Base-by-base conservation (phyloP, 2,113 vertebrate genomes). In the Cephalopholis sonnerati region DNA sequence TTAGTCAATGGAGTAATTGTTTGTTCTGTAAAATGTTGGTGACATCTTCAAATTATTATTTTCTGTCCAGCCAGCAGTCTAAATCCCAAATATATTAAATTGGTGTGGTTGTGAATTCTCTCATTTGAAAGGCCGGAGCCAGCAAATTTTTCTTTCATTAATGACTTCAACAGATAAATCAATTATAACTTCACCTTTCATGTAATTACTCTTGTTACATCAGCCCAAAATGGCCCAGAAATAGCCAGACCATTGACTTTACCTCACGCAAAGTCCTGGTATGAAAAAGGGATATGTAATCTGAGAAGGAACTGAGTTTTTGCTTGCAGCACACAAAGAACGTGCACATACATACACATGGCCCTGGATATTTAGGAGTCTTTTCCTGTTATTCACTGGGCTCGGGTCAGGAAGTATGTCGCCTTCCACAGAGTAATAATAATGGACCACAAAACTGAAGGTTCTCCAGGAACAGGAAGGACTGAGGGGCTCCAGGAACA, bases 331-430 rank as follows among this genome's bases (percentile, higher is more conserved):
- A 72, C 12, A 59, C 77, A 67, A 44, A 58, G 64, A 70, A 51
- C n/a, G 29, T 50, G 27, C 41, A 51, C 24, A n/a, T 36, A 58
- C 29, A 9, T 22, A 25, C 22, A 64, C 24, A 58, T 32, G 15
- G 4, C 46, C 51, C 44, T 46, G 77, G 57, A 58, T 54, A 73
- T 88, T 59, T 57, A 53, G 48, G 17, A n/a, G 6, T 25, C 39
- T 57, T 73, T 93, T 93, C 90, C 92, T 91, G 92, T 87, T 89
- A 87, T 91, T 83, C 87, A 84, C 48, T 68, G 2, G 13, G 39
- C 57, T 44, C 69, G 24, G 46, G 17, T 69, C 71, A 75, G 68
- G 87, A 91, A 85, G 55, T 72, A 12, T 69, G 18, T 77, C 39
- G 17, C 32, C 65, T 55, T 27, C 32, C 36, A 12, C 22, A 54